Evolutionary conservation across 2,888 invertebrate species (phyloP), one percentile per base, ranked within the genome.

Genomic region (Perdita meconis): DNA sequence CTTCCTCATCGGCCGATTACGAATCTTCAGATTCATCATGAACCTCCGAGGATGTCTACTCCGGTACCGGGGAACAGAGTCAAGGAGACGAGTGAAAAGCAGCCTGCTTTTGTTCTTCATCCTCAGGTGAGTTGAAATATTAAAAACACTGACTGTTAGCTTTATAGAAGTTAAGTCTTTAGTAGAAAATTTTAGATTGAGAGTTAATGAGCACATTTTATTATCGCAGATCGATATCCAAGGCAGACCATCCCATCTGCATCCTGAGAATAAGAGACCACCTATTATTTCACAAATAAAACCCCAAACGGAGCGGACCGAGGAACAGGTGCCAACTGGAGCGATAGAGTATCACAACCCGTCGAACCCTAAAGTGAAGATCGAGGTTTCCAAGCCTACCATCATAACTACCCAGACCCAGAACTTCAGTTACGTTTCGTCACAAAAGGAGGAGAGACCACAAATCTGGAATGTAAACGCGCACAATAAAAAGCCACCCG

Each of bases 261-360:
- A 78, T 1, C 51, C 72, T 0, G 83, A 85, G 16, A 82, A 77
- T 4, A 66, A 66, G 1, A 66, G 42, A 13, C 50, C 26, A 3
- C 8, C n/a, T 5, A 82, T 53, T 3, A 13, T 57, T 0, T 36
- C 16, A 0, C 59, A 42, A 0, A 8, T 55, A 10, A 79, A 65
- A 59, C 80, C 77, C 12, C 83, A 80, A 50, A 64, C 69, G 4
- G 77, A 78, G 13, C 76, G 80, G 12, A 78, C 57, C n/a, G 83
- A 84, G 2, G 88, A 88, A 6, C 81, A 86, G 30, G 50, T 90
- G 2, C 89, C 90, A 0, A 90, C 88, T 3, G 90, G 90, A 47
- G 89, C 89, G 0, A 69, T 88, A 12, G 89, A 88, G 51, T 90
- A 90, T 56, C 88, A 89, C 66, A 89, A 90, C 86, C 90, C 90